Conservation (phyloP, 2,888 invertebrate genomes). For the Heterodera filipjevi region DNA sequence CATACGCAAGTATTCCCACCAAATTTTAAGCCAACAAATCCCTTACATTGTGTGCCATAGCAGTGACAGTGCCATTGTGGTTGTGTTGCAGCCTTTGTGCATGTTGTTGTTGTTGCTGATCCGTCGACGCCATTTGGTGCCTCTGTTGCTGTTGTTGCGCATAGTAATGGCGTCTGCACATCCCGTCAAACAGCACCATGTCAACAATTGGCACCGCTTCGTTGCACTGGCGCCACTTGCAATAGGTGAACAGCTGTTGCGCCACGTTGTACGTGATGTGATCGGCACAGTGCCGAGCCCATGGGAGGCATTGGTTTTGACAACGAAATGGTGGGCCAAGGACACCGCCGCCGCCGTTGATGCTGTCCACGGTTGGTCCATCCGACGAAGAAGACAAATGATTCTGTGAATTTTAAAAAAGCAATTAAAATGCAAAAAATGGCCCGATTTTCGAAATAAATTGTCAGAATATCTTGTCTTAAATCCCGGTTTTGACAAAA, state of each 20-base stretch:
- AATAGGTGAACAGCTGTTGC: conserved; percentile 51
- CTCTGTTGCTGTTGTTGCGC: conserved; percentile 32
- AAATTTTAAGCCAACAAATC: too few species aligned
- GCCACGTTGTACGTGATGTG: conserved; percentile 51
- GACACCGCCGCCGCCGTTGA: not conserved
- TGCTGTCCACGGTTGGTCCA: conserved; percentile 6
- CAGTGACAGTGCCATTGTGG: not conserved
- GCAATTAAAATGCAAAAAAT: too few species aligned
- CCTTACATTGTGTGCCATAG: not conserved
- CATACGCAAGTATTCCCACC: too few species aligned
- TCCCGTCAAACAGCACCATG: conserved; percentile 44
- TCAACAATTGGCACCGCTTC: conserved; percentile 42
- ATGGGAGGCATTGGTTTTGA: conserved; percentile 45
- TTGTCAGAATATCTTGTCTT: too few species aligned
- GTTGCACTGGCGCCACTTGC: conserved; percentile 43
- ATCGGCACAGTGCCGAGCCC: conserved; percentile 47
- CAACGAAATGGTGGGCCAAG: not conserved
- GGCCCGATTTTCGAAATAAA: too few species aligned
- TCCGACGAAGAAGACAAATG: not conserved
- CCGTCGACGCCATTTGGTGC: not conserved
- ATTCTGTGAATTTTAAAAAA: too few species aligned
- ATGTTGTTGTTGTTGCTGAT: not conserved
- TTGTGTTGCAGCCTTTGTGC: not conserved
- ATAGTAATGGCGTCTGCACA: conserved; percentile 44
- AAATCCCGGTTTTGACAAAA: too few species aligned